Evolutionary conservation across 2,888 invertebrate genomes (phyloP).

Genomic region (Diarsia dahlii): DNA sequence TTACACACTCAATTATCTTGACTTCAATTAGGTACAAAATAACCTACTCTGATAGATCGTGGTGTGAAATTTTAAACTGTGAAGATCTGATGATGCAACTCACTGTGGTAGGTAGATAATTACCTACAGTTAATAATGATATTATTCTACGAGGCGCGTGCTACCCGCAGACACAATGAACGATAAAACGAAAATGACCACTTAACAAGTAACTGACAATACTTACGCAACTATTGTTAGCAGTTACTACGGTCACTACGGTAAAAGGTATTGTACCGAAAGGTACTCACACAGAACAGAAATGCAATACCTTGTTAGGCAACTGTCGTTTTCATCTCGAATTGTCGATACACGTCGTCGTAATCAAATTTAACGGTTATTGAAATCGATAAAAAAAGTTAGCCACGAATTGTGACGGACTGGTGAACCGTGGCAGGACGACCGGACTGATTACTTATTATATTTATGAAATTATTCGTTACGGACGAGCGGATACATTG

Average conservation of each 20-base stretch:
- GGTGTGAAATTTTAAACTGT: background rate
- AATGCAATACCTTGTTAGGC: constrained; percentile 70
- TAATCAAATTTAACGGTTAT: constrained; percentile 88
- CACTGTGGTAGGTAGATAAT: constrained; percentile 33
- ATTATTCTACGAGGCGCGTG: constrained; percentile 62
- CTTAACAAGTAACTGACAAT: constrained; percentile 36
- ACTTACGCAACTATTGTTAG: constrained; percentile 49
- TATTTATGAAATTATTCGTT: constrained; percentile 54
- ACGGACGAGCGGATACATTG: constrained; percentile 43
- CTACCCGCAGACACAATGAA: constrained; percentile 58
- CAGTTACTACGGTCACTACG: constrained; percentile 43
- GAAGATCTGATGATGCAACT: constrained; percentile 33
- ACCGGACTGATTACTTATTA: constrained; percentile 66
- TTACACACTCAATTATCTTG: constrained; percentile 4
- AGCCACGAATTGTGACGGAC: constrained; percentile 76
- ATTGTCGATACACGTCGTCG: constrained; percentile 76
- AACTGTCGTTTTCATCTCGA: constrained; percentile 81
- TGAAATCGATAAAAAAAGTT: constrained; percentile 78
- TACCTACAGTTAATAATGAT: constrained; percentile 59
- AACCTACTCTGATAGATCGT: background rate
- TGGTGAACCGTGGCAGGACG: constrained; percentile 77
- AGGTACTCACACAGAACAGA: constrained; percentile 56
- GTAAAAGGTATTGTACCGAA: constrained; percentile 53
- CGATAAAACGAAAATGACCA: constrained; percentile 56
- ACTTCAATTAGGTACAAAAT: background rate